Evolutionary conservation across 2,888 invertebrate species (phyloP).

Genomic region (Noctua pronuba): DNA sequence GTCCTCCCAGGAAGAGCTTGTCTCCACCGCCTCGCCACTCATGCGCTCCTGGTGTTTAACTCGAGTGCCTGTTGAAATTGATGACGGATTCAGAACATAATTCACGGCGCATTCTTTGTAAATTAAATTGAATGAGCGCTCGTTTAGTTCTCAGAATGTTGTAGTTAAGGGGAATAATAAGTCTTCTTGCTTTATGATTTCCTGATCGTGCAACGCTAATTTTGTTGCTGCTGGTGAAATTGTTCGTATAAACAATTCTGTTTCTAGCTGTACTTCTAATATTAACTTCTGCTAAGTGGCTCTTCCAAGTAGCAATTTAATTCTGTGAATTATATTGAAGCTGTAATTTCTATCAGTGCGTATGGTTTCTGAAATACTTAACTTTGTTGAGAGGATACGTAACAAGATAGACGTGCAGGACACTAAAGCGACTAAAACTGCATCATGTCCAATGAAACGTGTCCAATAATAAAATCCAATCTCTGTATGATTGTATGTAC

Average conservation of each 20-base stretch:
- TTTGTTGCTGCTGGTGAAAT: constrained; percentile 46
- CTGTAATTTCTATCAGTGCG: neutral
- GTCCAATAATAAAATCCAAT: constrained; percentile 71
- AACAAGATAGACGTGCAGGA: constrained; percentile 33
- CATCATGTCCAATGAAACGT: constrained; percentile 68
- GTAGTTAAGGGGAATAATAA: constrained; percentile 45
- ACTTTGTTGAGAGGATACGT: constrained; percentile 1
- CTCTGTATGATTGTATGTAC: constrained; percentile 74
- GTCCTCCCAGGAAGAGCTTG: constrained; percentile 61
- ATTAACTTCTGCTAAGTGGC: constrained; percentile 32
- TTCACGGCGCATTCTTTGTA: constrained; percentile 60
- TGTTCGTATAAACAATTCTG: constrained; percentile 35
- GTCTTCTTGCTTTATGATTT: constrained; percentile 60
- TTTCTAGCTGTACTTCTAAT: constrained; percentile 43
- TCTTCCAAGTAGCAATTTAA: constrained; percentile 4
- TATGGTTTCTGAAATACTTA: constrained; percentile 8
- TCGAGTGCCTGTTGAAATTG: constrained; percentile 62
- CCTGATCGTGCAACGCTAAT: constrained; percentile 58
- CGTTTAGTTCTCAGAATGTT: constrained; percentile 57
- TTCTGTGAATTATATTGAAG: constrained; percentile 13
- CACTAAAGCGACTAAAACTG: constrained; percentile 49
- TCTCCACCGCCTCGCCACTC: constrained; percentile 52
- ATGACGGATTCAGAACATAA: constrained; percentile 61
- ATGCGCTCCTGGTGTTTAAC: constrained; percentile 66
- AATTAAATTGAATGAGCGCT: constrained; percentile 56